A percentile compares a stretch with the other conserved stretches of the same genome.
These are phyloP conservation scores for Lagothrix lagotricha DNA, from an alignment of 2,797 vertebrate genomes.

Conservation along the genomic window DNA sequence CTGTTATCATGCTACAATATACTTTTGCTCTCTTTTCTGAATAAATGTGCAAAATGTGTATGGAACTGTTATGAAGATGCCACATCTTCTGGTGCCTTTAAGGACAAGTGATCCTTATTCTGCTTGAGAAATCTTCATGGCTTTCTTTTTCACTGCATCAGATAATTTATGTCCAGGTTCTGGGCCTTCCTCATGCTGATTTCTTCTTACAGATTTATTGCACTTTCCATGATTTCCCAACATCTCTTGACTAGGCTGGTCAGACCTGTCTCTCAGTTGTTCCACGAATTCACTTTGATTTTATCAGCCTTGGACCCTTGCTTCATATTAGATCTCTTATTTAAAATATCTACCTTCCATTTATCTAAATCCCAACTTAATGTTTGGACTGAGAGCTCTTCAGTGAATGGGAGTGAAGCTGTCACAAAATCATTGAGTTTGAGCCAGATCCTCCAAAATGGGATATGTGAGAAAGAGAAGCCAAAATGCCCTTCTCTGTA, in stretches of 20 bases:
- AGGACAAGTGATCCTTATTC: neutral
- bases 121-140: neutral
- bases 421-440: neutral
- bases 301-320: neutral
- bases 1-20: neutral
- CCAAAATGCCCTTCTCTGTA: neutral
- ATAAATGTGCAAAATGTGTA: neutral
- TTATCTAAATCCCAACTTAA: neutral
- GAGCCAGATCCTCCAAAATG: neutral
- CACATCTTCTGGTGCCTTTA: neutral
- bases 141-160: neutral
- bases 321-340: neutral
- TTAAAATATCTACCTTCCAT: neutral
- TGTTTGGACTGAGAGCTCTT: neutral
- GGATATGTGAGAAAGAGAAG: neutral
- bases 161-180: neutral
- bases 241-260: neutral
- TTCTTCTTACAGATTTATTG: neutral
- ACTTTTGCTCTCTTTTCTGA: neutral
- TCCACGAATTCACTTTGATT: neutral
- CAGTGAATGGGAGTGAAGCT: neutral
- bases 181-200: neutral
- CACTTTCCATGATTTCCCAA: rapidly evolving
- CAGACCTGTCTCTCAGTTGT: neutral
- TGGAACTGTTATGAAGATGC: neutral